These are phyloP conservation scores for Origma solitaria DNA, from an alignment of 2,113 vertebrate genomes.

Conservation along the genomic window DNA sequence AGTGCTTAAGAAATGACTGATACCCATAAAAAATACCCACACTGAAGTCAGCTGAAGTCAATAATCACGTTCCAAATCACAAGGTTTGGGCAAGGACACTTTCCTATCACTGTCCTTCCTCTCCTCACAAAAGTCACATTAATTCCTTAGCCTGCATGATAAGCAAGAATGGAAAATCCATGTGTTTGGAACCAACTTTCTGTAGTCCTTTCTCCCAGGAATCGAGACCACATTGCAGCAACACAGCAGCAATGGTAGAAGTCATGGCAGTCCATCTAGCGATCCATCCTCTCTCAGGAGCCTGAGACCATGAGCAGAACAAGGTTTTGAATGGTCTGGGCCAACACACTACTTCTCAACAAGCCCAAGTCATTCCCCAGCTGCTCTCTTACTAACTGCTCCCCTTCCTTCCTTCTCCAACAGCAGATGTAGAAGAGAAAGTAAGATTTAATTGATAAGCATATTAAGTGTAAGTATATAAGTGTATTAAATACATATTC, in stretches of 20 bases:
- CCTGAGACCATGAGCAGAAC: accelerated
- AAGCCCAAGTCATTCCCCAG: background rate
- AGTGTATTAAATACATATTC: background rate
- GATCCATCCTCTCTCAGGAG: background rate
- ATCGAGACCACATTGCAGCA: background rate
- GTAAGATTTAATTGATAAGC: background rate
- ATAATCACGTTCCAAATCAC: background rate
- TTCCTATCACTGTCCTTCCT: background rate
- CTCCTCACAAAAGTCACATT: background rate
- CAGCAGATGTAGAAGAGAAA: background rate
- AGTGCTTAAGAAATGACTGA: background rate
- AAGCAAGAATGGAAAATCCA: background rate
- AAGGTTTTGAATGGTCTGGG: background rate
- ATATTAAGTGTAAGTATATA: background rate
- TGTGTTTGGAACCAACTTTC: background rate
- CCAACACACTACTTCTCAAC: background rate
- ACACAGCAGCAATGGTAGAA: background rate
- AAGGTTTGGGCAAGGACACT: background rate
- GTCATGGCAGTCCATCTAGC: background rate
- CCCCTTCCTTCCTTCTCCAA: background rate
- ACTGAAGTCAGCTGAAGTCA: background rate
- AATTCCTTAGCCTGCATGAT: background rate
- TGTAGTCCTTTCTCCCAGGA: background rate
- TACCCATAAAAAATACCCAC: background rate
- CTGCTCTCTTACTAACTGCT: background rate